Conservation (phyloP, 2,888 invertebrate genomes). For the Eretmocerus hayati region DNA sequence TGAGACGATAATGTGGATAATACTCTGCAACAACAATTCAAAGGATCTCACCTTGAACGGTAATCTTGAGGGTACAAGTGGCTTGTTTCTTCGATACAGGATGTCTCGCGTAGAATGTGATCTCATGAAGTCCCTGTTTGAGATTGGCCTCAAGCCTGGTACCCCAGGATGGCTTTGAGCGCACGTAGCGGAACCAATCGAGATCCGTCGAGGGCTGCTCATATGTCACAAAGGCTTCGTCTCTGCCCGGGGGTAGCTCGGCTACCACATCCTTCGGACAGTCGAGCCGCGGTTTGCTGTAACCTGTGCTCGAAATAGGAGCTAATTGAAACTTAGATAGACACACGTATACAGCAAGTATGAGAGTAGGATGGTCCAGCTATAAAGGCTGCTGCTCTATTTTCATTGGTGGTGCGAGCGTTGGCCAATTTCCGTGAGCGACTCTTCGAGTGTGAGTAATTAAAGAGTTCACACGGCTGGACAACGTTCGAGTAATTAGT, state of each 20-base stretch:
- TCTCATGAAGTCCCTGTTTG: constrained; percentile 47
- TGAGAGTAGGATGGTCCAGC: too few species aligned
- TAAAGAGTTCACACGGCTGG: too few species aligned
- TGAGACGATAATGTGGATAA: constrained; percentile 2
- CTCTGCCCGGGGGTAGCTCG: constrained; percentile 46
- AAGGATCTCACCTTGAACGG: constrained; percentile 44
- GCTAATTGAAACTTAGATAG: too few species aligned
- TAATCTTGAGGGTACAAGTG: constrained; percentile 46
- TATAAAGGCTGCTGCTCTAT: too few species aligned
- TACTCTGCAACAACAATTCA: too few species aligned
- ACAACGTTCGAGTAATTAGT: too few species aligned
- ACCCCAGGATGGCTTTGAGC: constrained; percentile 50
- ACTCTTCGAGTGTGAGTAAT: too few species aligned
- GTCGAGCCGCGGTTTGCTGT: constrained; percentile 49
- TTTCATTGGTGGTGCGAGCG: too few species aligned
- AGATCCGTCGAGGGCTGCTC: constrained; percentile 52
- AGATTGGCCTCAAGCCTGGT: constrained; percentile 49
- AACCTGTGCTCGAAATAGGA: constrained; percentile 43
- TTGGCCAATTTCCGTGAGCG: too few species aligned
- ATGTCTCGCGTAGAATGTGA: constrained; percentile 50
- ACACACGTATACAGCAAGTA: too few species aligned
- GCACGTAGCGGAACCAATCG: constrained; percentile 50
- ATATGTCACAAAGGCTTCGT: constrained; percentile 48
- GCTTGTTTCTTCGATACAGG: constrained; percentile 48
- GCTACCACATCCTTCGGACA: constrained; percentile 50